Base-by-base conservation (phyloP, 2,888 invertebrate species). In the Euclidia mi region DNA sequence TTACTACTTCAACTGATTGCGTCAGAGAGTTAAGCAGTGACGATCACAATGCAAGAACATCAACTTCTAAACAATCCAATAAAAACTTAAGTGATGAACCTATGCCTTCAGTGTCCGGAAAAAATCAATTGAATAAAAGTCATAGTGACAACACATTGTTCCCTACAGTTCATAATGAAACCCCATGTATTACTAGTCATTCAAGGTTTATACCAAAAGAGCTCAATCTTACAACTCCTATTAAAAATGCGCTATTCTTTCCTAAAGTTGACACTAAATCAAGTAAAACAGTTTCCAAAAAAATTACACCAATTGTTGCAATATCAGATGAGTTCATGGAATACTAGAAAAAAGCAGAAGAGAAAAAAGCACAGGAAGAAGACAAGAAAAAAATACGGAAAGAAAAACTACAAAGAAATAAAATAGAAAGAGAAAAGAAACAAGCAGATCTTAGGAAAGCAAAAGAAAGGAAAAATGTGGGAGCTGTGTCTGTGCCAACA, bases 151-250 rank as follows among this genome's bases (percentile, higher is more conserved):
- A 7, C 29, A 29, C 29, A 29, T 29, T 29, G 9, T 29, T 25
- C 25, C 2, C 25, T 25, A 25, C 25, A 25, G 25, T 25, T 25
- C 2, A 25, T 25, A 25, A 25, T 25, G 3, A 25, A 25, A 25
- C 25, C 25, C 25, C 25, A 25, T 25, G 25, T 25, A 29, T 10
- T 29, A 10, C 29, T 29, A 29, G 9, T 29, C 4, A 29, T 29
- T 37, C n/a, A 20, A 18, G 38, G 38, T 38, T 38, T 38, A 38
- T 38, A 38, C 38, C 38, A 38, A 38, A 38, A 38, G 38, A 38
- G 18, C 38, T 38, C n/a, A n/a, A n/a, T n/a, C n/a, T n/a, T n/a
- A n/a, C 38, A 38, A 38, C 38, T 38, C 38, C 20, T 38, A 18
- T 38, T 38, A 38, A 38, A 38, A 38, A 38, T 38, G 38, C 38